Conservation (phyloP, 2,113 vertebrate species). For the Tichodroma muraria region DNA sequence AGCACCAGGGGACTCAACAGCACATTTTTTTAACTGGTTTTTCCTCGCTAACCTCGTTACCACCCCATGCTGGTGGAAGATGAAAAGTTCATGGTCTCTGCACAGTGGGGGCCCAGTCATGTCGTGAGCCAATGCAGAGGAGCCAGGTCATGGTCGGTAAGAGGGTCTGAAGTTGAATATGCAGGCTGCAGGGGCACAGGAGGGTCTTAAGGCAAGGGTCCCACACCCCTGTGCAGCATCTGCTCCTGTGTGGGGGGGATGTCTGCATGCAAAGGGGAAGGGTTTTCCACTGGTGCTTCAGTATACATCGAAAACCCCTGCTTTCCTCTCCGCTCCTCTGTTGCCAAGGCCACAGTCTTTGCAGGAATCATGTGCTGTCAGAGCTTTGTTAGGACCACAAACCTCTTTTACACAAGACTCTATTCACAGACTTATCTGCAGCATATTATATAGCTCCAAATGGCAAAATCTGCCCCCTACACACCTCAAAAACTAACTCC, state of each 20-base stretch:
- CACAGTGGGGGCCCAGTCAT: not conserved
- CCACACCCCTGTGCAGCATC: too few species aligned
- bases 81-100: not conserved
- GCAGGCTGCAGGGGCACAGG: not conserved
- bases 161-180: not conserved
- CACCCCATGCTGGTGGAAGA: not conserved
- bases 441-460: not conserved
- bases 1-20: not conserved
- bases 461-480: not conserved
- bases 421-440: not conserved
- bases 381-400: not conserved
- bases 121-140: not conserved
- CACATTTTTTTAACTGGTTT: not conserved
- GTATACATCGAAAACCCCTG: fast-evolving
- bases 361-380: not conserved
- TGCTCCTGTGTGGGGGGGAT: not conserved
- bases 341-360: not conserved
- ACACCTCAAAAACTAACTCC: not conserved
- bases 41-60: not conserved
- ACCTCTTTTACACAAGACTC: not conserved
- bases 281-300: not conserved
- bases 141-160: not conserved
- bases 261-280: not conserved
- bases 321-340: not conserved
- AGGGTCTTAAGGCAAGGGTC: not conserved